Percentiles rank a stretch among this genome's conserved stretches.
These are phyloP conservation scores for Corydoras maculifer DNA, from an alignment of 2,113 vertebrate species.

Conservation along the genomic window DNA sequence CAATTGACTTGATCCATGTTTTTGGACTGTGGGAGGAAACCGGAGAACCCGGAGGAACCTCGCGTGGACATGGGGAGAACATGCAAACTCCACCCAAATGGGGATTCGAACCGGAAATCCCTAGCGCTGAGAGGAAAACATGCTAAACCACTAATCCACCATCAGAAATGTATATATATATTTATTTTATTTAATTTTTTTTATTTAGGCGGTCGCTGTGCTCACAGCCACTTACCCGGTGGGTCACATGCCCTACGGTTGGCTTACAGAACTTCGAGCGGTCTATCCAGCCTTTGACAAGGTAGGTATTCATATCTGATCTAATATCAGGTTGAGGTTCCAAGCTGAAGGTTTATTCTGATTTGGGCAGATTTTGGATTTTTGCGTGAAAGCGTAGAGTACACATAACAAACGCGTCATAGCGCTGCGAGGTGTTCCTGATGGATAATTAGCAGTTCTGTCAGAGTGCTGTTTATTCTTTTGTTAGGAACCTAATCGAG, in stretches of 20 bases:
- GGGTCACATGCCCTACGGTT: constrained; percentile 98
- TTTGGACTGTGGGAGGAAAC: too few relatives aligned
- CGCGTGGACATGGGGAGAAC: too few relatives aligned
- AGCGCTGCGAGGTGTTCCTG: neutral
- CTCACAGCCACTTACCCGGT: constrained; percentile 95
- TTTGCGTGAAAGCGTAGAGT: neutral
- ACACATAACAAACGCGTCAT: neutral
- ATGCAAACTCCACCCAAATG: too few relatives aligned
- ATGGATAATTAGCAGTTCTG: neutral
- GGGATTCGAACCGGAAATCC: too few relatives aligned
- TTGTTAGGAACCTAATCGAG: neutral
- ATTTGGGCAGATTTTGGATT: neutral
- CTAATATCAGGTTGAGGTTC: neutral
- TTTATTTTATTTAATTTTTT: constrained; percentile 43
- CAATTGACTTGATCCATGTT: too few relatives aligned
- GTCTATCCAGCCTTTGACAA: constrained; percentile 96
- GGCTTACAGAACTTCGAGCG: constrained; percentile 92
- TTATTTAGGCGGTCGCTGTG: constrained; percentile 84
- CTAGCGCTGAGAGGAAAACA: too few relatives aligned
- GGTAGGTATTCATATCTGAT: constrained; percentile 59
- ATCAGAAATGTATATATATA: neutral
- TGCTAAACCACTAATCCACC: too few relatives aligned
- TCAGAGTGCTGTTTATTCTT: neutral
- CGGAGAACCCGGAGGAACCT: too few relatives aligned
- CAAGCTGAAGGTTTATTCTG: neutral